phyloP scores from a whole-genome alignment of 2,888 invertebrate species.

The Pseudoips prasinana region DNA sequence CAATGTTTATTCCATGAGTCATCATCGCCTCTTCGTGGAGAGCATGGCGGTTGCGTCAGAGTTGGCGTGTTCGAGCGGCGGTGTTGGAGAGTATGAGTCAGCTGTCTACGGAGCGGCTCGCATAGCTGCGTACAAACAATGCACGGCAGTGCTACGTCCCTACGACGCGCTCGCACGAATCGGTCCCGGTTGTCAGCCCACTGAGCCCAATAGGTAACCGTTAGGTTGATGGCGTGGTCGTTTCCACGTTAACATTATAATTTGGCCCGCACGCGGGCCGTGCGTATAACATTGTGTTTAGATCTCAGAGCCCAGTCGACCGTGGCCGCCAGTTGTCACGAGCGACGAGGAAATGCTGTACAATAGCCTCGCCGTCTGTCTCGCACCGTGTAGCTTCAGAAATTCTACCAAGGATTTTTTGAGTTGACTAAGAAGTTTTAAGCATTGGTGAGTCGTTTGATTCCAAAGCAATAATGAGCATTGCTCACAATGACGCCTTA shows the following conservation, averaged over 20 bases:
- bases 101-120: constrained; percentile 38
- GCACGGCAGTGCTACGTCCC: constrained; percentile 46
- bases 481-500: constrained; percentile 18
- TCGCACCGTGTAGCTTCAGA: constrained; percentile 16
- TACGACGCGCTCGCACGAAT: constrained; percentile 50
- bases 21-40: constrained; percentile 63
- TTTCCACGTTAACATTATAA: constrained; percentile 44
- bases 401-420: constrained; percentile 19
- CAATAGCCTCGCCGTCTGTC: constrained; percentile 22
- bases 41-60: constrained; percentile 49
- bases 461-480: constrained; percentile 36
- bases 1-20: constrained; percentile 81
- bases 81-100: constrained; percentile 49
- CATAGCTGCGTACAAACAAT: constrained; percentile 33
- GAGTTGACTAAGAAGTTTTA: constrained; percentile 23
- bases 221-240: constrained; percentile 61
- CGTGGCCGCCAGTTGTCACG: constrained; percentile 32
- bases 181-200: constrained; percentile 76
- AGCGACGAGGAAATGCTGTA: constrained; percentile 25
- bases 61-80: constrained; percentile 48
- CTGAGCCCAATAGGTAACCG: constrained; percentile 80
- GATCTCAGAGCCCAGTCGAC: constrained; percentile 52
- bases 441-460: constrained; percentile 49
- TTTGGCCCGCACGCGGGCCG: constrained; percentile 49
- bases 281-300: constrained; percentile 69